These are phyloP conservation scores for Cheilosia impressa DNA, from an alignment of 2,888 invertebrate genomes.

Conservation along the genomic window DNA sequence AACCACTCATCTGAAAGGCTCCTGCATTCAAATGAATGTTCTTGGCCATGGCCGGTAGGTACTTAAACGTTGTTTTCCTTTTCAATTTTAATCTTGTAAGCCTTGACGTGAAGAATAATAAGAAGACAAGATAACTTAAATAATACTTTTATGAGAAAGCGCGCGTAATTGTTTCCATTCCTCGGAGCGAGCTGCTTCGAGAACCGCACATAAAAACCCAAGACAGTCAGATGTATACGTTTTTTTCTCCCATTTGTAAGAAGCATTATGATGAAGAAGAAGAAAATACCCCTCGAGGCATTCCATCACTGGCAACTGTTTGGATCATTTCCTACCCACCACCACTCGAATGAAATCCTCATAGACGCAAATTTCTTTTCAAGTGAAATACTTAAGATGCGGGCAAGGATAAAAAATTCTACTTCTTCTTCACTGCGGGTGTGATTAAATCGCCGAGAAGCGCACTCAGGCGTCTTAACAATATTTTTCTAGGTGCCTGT, in stretches of 20 bases:
- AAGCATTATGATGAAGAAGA: background rate
- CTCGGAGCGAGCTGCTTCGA: background rate
- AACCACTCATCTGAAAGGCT: background rate
- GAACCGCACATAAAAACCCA: background rate
- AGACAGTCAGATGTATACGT: background rate
- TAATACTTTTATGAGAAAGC: constrained; percentile 21
- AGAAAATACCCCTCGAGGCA: constrained; percentile 15
- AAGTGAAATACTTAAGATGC: constrained; percentile 10
- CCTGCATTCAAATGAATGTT: constrained; percentile 3
- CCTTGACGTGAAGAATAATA: constrained; percentile 4
- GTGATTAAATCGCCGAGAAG: constrained; percentile 53
- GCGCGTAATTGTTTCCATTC: constrained; percentile 38
- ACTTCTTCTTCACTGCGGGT: constrained; percentile 26
- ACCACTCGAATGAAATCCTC: constrained; percentile 1
- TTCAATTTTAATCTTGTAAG: constrained; percentile 39
- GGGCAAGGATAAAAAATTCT: background rate
- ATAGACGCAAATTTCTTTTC: constrained; percentile 7
- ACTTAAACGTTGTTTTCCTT: constrained; percentile 16
- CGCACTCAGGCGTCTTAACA: constrained; percentile 56
- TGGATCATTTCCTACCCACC: constrained; percentile 2
- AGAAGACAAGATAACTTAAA: constrained; percentile 22
- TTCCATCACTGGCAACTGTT: constrained; percentile 26
- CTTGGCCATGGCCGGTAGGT: background rate
- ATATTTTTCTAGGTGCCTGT: constrained; percentile 53
- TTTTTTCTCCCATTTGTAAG: background rate